Base-by-base conservation (phyloP, 2,113 vertebrate genomes). In the Thunnus thynnus region DNA sequence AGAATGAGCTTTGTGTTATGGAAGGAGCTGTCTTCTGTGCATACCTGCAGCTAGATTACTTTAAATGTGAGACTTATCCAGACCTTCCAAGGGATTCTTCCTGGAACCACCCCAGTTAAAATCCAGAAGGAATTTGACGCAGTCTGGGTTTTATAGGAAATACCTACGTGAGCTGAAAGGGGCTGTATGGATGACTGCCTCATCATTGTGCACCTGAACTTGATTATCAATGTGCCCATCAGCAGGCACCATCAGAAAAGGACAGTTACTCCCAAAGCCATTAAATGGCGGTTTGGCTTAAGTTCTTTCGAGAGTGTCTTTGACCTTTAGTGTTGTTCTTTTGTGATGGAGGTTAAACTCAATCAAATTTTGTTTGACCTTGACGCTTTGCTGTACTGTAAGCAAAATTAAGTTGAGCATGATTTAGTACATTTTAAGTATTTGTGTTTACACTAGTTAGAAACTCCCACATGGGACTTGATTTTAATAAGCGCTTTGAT, bases 131-230 rank as follows among this genome's bases (percentile, higher is more conserved):
- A 90, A 89, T 91, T 72, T 68, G 61, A 89, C 56, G 18, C 50
- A 60, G 66, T 69, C 82, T 82, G 73, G 36, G 60, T 83, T 91
- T 94, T 76, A 84, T 76, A 72, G 78, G 60, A 86, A 88, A 89
- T 74, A 52, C 66, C 68, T 81, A 46, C 22, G 70, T 84, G 72
- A 82, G 87, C 87, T 78, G 11, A 73, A 58, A 72, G 62, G 50
- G 50, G 65, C 66, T 20, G 36, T 84, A 51, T 51, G 12, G 67
- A 87, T 83, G 79, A 79, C 77, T 88, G 74, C 72, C 47, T 84
- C 72, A 76, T 85, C 48, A 32, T 27, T 5, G 48, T 36, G 50
- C 85, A 89, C 64, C 68, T 88, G 86, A 88, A 78, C 20, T 54
- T 89, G 46, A 88, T 92, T 88, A 89, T 4, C 6, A 27, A 14